Base-by-base conservation (phyloP, 2,113 vertebrate genomes). In the Ibidorhyncha struthersii region DNA sequence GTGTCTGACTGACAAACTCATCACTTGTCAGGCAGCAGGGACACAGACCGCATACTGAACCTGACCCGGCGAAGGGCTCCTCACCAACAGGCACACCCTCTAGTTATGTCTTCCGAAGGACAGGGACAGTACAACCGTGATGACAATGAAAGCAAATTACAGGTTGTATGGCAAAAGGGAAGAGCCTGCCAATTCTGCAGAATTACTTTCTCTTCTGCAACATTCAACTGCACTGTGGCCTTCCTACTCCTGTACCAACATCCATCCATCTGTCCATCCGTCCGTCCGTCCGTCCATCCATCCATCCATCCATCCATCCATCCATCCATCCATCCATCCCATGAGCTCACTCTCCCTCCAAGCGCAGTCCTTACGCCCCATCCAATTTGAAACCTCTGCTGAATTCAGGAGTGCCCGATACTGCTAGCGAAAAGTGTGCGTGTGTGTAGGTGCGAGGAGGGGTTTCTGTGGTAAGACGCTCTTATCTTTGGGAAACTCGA, bases 401-500 rank as follows among this genome's bases (percentile, higher is more conserved):
- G 40, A 72, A 53, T 56, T 76, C 65, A 74, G 59, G 61, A 86
- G 47, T 55, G 76, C 40, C 65, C 14, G 25, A 78, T 79, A 34
- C 11, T 67, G 65, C 23, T 14, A 40, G 77, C 27, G 93, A 79
- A 89, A 95, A 92, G 50, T 0, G 36, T 61, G 40, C 40, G 14
- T 13, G 32, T 4, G 38, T 17, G 13, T n/a, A 41, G 1, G 10
- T 18, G 50, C 20, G 65, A 91, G 61, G 83, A 85, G 53, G 88
- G 43, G 21, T 36, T 91, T 82, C 53, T 82, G 59, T 0, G 56
- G 94, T 7, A 74, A 74, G 86, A 63, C 67, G 43, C 22, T 74
- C 52, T 96, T 96, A 94, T 97, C 95, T 96, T 43, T 20, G 80
- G 84, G 83, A 69, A 96, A 90, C 70, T 79, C 8, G 17, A 93